A percentile compares a stretch with the other conserved stretches of the same genome.
Conservation (phyloP, 2,797 vertebrate genomes). For the Enteromius viviparus region DNA sequence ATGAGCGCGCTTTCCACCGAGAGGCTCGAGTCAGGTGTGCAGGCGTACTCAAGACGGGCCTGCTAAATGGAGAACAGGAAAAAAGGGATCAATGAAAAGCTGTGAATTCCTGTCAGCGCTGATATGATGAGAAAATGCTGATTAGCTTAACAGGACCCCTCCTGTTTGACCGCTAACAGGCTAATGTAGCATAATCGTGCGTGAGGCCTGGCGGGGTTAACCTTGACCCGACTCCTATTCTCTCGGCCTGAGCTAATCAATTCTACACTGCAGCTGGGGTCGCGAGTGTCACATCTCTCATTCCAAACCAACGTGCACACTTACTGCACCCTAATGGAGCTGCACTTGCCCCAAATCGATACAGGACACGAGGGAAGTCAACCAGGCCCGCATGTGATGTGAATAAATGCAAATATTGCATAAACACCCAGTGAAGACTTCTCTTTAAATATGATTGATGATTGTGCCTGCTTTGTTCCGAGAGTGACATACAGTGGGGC, state of each 20-base stretch:
- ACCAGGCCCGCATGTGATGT: slow-evolving; percentile 34
- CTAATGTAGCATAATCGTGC: slow-evolving; percentile 88
- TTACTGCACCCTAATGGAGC: slow-evolving; percentile 94
- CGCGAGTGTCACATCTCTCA: slow-evolving; percentile 67
- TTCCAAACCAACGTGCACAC: slow-evolving; percentile 55
- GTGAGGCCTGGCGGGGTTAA: slow-evolving; percentile 83
- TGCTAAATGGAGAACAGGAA: slow-evolving; percentile 61
- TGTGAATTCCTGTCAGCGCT: slow-evolving; percentile 76
- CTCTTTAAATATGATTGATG: no score
- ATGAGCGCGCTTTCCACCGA: slow-evolving; percentile 56
- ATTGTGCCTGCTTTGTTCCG: no score
- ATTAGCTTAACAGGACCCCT: slow-evolving; percentile 85
- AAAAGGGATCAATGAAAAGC: slow-evolving; percentile 77
- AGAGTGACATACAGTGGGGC: no score
- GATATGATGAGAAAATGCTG: slow-evolving; percentile 82
- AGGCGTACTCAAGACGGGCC: slow-evolving; percentile 28
- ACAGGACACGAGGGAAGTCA: slow-evolving; percentile 67
- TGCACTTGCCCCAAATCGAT: slow-evolving; percentile 76
- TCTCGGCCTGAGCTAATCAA: slow-evolving; percentile 91
- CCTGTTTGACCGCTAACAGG: slow-evolving; percentile 81
- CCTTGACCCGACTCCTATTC: slow-evolving; percentile 86
- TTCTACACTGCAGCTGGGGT: slow-evolving; percentile 91
- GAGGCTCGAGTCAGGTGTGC: slow-evolving; percentile 52
- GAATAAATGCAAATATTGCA: no score
- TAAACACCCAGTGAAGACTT: no score